Evolutionary conservation across 2,113 vertebrate genomes (phyloP).

Genomic region (Holacanthus passer): DNA sequence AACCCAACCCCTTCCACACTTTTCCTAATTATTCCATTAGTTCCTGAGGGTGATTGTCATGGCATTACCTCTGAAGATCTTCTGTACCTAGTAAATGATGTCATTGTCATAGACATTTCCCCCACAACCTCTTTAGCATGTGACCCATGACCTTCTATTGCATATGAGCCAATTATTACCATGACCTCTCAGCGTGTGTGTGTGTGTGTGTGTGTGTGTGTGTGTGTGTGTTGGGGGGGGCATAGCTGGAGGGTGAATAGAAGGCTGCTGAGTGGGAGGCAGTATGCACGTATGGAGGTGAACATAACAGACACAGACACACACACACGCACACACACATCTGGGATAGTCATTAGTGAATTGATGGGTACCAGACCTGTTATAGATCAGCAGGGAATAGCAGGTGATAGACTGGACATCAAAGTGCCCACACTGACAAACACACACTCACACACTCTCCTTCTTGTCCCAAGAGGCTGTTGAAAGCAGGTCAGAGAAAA

Average conservation of each 20-base stretch:
- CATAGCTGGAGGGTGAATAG: slow-evolving; percentile 20
- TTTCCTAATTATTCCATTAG: slow-evolving; percentile 10
- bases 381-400: slow-evolving; percentile 41
- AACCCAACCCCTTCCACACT: slow-evolving; percentile 1
- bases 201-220: slow-evolving; percentile 14
- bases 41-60: slow-evolving; percentile 17
- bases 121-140: slow-evolving; percentile 44
- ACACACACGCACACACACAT: slow-evolving; percentile 6
- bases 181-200: not conserved
- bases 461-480: slow-evolving; percentile 28
- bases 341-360: slow-evolving; percentile 47
- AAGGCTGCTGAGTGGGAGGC: not conserved
- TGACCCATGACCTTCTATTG: slow-evolving; percentile 51
- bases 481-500: slow-evolving; percentile 36
- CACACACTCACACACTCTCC: slow-evolving; percentile 20
- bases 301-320: not conserved
- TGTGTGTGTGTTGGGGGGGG: not conserved
- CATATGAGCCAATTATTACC: slow-evolving; percentile 22
- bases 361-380: slow-evolving; percentile 36
- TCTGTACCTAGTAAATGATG: slow-evolving; percentile 52
- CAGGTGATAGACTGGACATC: slow-evolving; percentile 62
- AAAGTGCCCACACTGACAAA: slow-evolving; percentile 11
- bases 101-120: slow-evolving; percentile 43
- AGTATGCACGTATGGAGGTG: slow-evolving; percentile 15
- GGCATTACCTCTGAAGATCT: slow-evolving; percentile 31